These are phyloP conservation scores for Trichoplax adhaerens DNA, from an alignment of 37 sponge, comb jelly and placozoan species.

Conservation along the genomic window DNA sequence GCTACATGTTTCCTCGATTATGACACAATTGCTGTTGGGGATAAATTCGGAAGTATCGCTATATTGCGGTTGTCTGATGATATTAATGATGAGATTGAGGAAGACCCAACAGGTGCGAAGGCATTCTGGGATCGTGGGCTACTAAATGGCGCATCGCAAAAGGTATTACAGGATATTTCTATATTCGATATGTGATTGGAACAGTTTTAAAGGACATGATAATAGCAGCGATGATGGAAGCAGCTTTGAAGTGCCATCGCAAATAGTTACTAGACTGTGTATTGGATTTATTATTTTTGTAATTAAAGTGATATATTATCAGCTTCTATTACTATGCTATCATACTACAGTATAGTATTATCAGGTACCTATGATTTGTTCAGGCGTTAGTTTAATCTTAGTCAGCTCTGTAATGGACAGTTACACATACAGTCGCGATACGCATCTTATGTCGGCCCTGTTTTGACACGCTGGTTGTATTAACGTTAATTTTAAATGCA, in stretches of 20 bases:
- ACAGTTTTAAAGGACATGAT: no score
- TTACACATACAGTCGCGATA: no score
- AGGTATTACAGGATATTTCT: constrained; percentile 20
- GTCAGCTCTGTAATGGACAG: no score
- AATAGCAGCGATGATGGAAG: no score
- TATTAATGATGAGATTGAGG: constrained; percentile 76
- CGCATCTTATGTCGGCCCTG: no score
- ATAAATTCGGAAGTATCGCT: constrained; percentile 89
- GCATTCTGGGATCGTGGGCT: constrained; percentile 92
- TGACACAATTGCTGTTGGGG: constrained; percentile 78
- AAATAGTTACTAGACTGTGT: constrained; percentile 12
- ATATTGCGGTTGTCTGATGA: constrained; percentile 68
- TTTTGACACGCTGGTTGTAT: no score
- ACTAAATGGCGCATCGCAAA: constrained; percentile 89
- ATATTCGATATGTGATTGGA: background rate
- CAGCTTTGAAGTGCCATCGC: background rate
- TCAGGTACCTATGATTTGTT: no score
- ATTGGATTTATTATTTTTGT: background rate
- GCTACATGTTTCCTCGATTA: constrained; percentile 67
- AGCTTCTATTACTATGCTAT: constrained; percentile 6
- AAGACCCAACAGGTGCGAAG: constrained; percentile 88
- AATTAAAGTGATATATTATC: constrained; percentile 39
- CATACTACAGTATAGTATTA: no score
- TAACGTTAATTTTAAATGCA: no score
- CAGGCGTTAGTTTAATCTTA: no score